Conservation (phyloP, 2,888 invertebrate genomes). For the Heliconius cydno region DNA sequence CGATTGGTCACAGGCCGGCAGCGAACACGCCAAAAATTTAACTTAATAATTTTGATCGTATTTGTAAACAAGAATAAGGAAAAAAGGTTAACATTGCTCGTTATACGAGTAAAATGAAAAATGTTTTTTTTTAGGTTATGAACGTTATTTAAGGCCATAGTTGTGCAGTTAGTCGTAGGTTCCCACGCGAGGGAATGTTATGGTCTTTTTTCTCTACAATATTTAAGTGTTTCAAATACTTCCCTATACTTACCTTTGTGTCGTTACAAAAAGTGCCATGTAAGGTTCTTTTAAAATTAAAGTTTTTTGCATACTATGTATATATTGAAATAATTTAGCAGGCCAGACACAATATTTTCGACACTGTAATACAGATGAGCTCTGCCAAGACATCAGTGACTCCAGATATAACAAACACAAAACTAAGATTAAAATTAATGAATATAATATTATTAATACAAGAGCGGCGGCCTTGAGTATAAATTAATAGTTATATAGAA, state of each 20-base stretch:
- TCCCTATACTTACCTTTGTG: too few relatives aligned
- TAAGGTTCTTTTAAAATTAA: not conserved
- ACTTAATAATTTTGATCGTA: not conserved
- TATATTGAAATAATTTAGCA: not conserved
- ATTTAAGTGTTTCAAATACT: too few relatives aligned
- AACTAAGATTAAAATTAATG: slow-evolving; percentile 1
- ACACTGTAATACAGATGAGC: too few relatives aligned
- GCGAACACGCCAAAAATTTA: not conserved
- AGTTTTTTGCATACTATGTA: not conserved
- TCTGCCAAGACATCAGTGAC: not conserved
- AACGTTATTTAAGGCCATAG: not conserved
- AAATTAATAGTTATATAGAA: not conserved
- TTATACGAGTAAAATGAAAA: not conserved
- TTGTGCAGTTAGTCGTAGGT: not conserved
- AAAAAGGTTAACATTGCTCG: not conserved
- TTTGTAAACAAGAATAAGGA: not conserved
- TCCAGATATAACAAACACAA: not conserved
- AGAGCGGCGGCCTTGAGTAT: not conserved
- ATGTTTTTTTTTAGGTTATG: not conserved
- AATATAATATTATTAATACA: not conserved
- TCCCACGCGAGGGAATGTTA: too few relatives aligned
- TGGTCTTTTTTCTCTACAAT: too few relatives aligned
- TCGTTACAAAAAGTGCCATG: too few relatives aligned
- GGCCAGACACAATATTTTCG: too few relatives aligned
- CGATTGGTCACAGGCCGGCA: not conserved